Conservation (phyloP, 2,113 vertebrate species). For the Tragelaphus buxtoni region DNA sequence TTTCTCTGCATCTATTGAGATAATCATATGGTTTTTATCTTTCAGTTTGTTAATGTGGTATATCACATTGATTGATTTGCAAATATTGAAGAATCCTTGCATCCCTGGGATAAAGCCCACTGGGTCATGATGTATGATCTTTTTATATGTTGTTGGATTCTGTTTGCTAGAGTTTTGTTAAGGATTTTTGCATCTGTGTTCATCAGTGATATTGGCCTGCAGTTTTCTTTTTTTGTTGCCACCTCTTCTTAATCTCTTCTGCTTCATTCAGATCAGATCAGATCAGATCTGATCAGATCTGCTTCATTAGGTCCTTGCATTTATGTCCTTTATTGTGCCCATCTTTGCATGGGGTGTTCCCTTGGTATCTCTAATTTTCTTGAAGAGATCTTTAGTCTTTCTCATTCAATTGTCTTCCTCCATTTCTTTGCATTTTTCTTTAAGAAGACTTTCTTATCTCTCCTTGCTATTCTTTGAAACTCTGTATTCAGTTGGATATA, state of each 20-base stretch:
- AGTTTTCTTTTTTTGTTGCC: background rate
- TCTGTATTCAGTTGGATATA: background rate
- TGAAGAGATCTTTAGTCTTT: background rate
- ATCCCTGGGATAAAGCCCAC: background rate
- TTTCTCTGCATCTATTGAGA: too few species aligned
- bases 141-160: background rate
- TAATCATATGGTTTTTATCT: too few species aligned
- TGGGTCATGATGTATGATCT: background rate
- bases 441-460: background rate
- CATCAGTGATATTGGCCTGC: background rate
- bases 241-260: background rate
- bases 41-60: background rate
- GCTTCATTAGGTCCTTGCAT: background rate
- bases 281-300: background rate
- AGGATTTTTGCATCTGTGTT: background rate
- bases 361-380: background rate
- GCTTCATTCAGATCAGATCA: background rate
- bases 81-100: background rate
- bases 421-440: background rate
- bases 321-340: background rate
- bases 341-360: background rate
- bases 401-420: background rate
- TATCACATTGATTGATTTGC: background rate
- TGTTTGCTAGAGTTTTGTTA: background rate
- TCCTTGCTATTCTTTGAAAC: background rate